A percentile compares a stretch with the other conserved stretches of the same genome.
Conservation (phyloP, 2,113 vertebrate species). For the Craseonycteris thonglongyai region DNA sequence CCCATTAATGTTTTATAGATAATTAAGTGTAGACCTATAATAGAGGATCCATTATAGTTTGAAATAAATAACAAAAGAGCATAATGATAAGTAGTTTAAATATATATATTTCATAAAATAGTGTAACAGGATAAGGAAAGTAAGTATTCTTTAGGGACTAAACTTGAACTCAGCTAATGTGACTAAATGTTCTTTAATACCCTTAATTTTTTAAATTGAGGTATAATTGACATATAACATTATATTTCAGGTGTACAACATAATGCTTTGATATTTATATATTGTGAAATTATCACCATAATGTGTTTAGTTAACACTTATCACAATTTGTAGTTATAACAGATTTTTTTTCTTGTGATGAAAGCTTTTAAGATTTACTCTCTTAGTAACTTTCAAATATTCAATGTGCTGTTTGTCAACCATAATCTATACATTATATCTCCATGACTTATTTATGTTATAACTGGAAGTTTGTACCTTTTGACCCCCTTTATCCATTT, state of each 20-base stretch:
- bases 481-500: not conserved
- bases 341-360: not conserved
- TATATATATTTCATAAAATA: slow-evolving; percentile 25
- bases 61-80: not conserved
- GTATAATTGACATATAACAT: not conserved
- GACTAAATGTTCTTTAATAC: slow-evolving; percentile 15
- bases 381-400: not conserved
- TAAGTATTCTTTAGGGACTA: not conserved
- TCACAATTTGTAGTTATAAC: not conserved
- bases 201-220: not conserved
- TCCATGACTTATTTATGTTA: not conserved
- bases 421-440: not conserved
- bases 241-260: not conserved
- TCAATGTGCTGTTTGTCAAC: not conserved
- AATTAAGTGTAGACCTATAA: not conserved
- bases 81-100: slow-evolving; percentile 13
- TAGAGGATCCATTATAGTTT: not conserved
- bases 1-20: not conserved
- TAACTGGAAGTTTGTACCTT: not conserved
- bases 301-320: not conserved
- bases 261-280: not conserved
- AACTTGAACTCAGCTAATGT: not conserved
- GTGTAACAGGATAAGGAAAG: not conserved
- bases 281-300: not conserved
- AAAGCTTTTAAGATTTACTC: not conserved